These are phyloP conservation scores for Ips nitidus DNA, from an alignment of 1,140 invertebrate genomes.

Conservation along the genomic window DNA sequence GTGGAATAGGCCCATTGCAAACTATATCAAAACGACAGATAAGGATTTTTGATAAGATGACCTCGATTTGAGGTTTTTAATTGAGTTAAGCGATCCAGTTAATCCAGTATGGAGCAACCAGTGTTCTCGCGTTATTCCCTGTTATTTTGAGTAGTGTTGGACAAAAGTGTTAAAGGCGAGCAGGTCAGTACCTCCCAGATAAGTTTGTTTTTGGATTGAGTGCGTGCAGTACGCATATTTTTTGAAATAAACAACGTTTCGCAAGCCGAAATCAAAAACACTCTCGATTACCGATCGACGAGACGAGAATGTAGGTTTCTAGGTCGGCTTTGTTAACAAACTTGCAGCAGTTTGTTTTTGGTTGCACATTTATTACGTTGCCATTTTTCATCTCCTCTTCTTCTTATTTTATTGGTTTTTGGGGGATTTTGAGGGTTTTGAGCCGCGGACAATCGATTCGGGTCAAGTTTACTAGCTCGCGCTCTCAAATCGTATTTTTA, in stretches of 20 bases:
- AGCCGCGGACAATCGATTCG: background rate
- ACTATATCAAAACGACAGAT: too few species aligned
- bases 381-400: background rate
- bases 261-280: background rate
- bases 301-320: constrained; percentile 10
- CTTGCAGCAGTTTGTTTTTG: constrained; percentile 10
- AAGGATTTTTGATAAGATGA: too few species aligned
- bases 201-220: too few species aligned
- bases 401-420: too few species aligned
- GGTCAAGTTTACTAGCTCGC: constrained; percentile 12
- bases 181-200: too few species aligned
- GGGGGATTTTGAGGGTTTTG: background rate
- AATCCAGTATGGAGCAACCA: too few species aligned
- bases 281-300: constrained; percentile 2
- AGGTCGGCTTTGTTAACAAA: constrained; percentile 17
- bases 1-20: too few species aligned
- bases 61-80: too few species aligned
- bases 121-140: too few species aligned
- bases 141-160: too few species aligned
- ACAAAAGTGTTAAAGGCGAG: too few species aligned
- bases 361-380: background rate
- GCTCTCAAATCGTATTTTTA: constrained; percentile 15
- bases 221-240: background rate
- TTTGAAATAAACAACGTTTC: background rate
- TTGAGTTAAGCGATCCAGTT: too few species aligned